These are phyloP conservation scores for Mustelus asterias DNA, from an alignment of 2,113 vertebrate genomes.

Conservation along the genomic window DNA sequence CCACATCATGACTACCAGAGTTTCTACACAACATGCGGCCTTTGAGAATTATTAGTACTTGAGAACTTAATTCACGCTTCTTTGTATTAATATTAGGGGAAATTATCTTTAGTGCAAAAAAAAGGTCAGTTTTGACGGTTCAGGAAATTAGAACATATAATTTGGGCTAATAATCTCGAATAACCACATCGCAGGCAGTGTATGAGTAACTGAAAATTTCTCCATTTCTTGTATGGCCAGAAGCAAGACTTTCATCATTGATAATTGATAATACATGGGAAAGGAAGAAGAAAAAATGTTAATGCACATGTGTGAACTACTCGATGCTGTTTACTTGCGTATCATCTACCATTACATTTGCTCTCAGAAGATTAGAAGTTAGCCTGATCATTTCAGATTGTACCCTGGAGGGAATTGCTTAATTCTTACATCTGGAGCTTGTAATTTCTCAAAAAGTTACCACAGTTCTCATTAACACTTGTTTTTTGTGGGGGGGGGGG, in stretches of 20 bases:
- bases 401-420: slow-evolving; percentile 22
- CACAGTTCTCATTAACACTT: slow-evolving; percentile 25
- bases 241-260: slow-evolving; percentile 31
- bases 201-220: slow-evolving; percentile 35
- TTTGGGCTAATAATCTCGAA: neutral
- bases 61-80: neutral
- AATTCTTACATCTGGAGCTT: slow-evolving; percentile 27
- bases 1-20: too few species aligned
- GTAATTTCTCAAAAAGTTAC: slow-evolving; percentile 23
- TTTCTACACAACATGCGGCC: neutral
- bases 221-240: slow-evolving; percentile 16
- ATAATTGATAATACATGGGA: slow-evolving; percentile 35
- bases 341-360: neutral
- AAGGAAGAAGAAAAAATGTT: slow-evolving; percentile 30
- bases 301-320: slow-evolving; percentile 33
- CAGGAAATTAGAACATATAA: neutral
- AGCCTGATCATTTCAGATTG: neutral
- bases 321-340: slow-evolving; percentile 13
- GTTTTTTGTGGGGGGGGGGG: neutral
- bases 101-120: neutral
- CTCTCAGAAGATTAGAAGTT: slow-evolving; percentile 6
- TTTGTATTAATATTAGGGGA: neutral
- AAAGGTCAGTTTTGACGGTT: neutral
- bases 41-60: too few species aligned
- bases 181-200: slow-evolving; percentile 6